A percentile compares a stretch with the other conserved stretches of the same genome.
phyloP scores from a whole-genome alignment of 2,113 vertebrate genomes.

The Daboia siamensis region DNA sequence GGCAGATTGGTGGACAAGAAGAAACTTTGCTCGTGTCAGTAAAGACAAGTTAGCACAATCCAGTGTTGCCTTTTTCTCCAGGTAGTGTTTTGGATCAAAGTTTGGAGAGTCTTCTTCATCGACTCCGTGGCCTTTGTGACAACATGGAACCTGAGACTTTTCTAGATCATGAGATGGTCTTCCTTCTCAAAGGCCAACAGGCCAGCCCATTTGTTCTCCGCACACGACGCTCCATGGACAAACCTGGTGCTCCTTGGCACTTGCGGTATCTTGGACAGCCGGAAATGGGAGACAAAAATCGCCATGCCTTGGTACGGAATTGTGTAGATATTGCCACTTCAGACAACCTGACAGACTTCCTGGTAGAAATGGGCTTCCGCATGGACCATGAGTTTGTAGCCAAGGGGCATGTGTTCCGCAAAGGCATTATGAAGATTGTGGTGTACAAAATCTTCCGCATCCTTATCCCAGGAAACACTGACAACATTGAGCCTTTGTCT shows the following conservation, averaged over 20 bases:
- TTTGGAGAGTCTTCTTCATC: slow-evolving; percentile 90
- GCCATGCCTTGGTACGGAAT: slow-evolving; percentile 88
- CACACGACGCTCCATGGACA: slow-evolving; percentile 87
- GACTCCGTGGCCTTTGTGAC: slow-evolving; percentile 92
- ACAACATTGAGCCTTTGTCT: slow-evolving; percentile 89
- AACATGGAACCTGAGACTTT: slow-evolving; percentile 96
- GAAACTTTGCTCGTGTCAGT: neutral
- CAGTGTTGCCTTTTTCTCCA: slow-evolving; percentile 38
- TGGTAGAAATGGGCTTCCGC: slow-evolving; percentile 97
- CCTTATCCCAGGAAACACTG: slow-evolving; percentile 87
- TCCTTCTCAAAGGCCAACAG: slow-evolving; percentile 94
- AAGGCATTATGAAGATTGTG: slow-evolving; percentile 91
- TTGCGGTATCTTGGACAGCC: slow-evolving; percentile 94
- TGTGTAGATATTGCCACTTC: slow-evolving; percentile 94
- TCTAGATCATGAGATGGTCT: slow-evolving; percentile 93
- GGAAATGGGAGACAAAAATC: slow-evolving; percentile 93
- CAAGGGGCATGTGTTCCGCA: slow-evolving; percentile 91
- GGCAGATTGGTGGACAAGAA: neutral
- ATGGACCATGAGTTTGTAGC: slow-evolving; percentile 98
- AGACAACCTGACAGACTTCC: slow-evolving; percentile 89
- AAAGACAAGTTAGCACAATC: accelerated
- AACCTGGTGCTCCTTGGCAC: slow-evolving; percentile 85
- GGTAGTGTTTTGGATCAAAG: slow-evolving; percentile 94
- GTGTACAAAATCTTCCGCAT: slow-evolving; percentile 94
- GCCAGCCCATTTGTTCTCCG: slow-evolving; percentile 94